A percentile compares a stretch with the other conserved stretches of the same genome.
phyloP scores from a whole-genome alignment of 2,113 vertebrate genomes.

The Bubo bubo region DNA sequence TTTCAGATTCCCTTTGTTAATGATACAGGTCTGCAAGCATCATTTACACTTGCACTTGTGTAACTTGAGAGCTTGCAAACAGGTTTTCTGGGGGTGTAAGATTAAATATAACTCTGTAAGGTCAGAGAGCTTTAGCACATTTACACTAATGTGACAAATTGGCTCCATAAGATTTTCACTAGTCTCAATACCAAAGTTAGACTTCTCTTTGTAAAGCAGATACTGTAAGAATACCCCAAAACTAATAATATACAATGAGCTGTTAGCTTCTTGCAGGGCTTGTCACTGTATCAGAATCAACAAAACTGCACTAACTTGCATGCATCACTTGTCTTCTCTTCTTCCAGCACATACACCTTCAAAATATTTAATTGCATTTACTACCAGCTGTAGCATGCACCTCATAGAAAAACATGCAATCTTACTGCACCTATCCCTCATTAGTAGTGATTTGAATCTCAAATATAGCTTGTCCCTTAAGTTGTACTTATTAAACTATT shows the following conservation, averaged over 20 bases:
- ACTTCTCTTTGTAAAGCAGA: background rate
- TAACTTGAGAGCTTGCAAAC: conserved; percentile 9
- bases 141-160: background rate
- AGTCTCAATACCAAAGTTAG: background rate
- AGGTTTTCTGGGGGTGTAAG: conserved; percentile 46
- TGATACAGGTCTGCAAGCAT: background rate
- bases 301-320: background rate
- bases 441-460: background rate
- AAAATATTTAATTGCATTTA: background rate
- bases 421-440: background rate
- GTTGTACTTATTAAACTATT: background rate
- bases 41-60: background rate
- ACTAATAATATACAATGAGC: background rate
- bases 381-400: background rate
- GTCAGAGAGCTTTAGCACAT: conserved; percentile 20
- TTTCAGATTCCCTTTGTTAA: background rate
- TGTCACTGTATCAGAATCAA: background rate
- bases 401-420: background rate
- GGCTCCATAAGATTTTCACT: background rate
- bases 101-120: conserved; percentile 37
- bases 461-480: background rate
- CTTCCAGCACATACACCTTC: background rate
- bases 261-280: background rate
- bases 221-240: background rate
- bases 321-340: background rate